These are phyloP conservation scores for Holotrichia oblita DNA, from an alignment of 1,140 invertebrate genomes.

Conservation along the genomic window DNA sequence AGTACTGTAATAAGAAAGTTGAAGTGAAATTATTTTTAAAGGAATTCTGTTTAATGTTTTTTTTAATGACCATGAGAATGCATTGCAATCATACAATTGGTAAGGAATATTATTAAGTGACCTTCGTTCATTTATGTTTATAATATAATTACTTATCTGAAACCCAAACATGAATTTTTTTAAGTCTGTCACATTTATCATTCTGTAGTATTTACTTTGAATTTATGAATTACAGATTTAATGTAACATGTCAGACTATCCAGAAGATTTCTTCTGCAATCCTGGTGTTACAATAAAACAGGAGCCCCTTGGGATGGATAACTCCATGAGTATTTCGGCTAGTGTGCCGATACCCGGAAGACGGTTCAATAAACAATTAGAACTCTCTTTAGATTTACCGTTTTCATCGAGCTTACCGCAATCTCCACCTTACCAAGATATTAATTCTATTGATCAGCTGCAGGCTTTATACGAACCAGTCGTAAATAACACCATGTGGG, in stretches of 20 bases:
- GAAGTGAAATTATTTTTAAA: too few species aligned
- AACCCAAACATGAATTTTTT: too few species aligned
- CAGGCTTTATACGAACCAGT: slow-evolving; percentile 59
- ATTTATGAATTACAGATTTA: slow-evolving; percentile 7
- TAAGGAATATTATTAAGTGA: too few species aligned
- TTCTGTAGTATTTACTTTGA: neutral
- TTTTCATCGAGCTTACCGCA: slow-evolving; percentile 41
- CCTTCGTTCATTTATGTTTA: too few species aligned
- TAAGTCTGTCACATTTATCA: neutral
- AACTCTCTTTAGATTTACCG: slow-evolving; percentile 55
- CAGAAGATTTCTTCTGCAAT: slow-evolving; percentile 61
- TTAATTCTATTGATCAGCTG: slow-evolving; percentile 51
- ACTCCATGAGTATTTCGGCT: slow-evolving; percentile 61
- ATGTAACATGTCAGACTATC: slow-evolving; percentile 55
- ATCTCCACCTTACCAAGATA: slow-evolving; percentile 61
- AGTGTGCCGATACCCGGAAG: slow-evolving; percentile 69
- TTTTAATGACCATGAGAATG: too few species aligned
- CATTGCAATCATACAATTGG: too few species aligned
- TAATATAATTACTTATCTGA: too few species aligned
- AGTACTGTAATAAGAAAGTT: too few species aligned
- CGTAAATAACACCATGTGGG: slow-evolving; percentile 60
- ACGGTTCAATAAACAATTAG: slow-evolving; percentile 55
- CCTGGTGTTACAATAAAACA: slow-evolving; percentile 62
- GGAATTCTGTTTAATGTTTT: too few species aligned
- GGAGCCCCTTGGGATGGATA: slow-evolving; percentile 59